Evolutionary conservation across 1,140 invertebrate species (phyloP).

Genomic region (Plutomurus gul): DNA sequence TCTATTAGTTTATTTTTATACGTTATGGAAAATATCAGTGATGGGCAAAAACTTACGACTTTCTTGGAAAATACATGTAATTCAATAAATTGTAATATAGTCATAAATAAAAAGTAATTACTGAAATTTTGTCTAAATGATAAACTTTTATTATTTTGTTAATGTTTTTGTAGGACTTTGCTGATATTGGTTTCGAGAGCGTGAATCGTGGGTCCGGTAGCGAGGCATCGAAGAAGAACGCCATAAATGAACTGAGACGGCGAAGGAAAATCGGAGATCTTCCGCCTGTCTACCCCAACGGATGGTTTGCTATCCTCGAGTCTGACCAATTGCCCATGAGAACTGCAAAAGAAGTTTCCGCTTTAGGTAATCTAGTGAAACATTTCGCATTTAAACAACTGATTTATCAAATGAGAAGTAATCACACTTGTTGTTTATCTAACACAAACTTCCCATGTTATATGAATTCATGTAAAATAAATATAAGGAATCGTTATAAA

Average conservation of each 20-base stretch:
- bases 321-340: constrained; percentile 54
- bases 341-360: constrained; percentile 40
- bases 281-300: constrained; percentile 65
- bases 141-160: background rate
- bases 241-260: constrained; percentile 58
- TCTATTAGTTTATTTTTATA: background rate
- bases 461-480: too few species aligned
- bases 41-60: too few species aligned
- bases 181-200: constrained; percentile 42
- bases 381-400: background rate
- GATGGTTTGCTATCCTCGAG: constrained; percentile 66
- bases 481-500: too few species aligned
- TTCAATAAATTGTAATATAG: too few species aligned
- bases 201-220: background rate
- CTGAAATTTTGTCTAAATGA: too few species aligned
- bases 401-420: too few species aligned
- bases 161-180: constrained; percentile 43
- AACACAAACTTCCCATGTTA: too few species aligned
- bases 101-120: too few species aligned
- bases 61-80: too few species aligned
- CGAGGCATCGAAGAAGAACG: constrained; percentile 53
- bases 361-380: constrained; percentile 48
- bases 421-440: too few species aligned
- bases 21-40: too few species aligned
- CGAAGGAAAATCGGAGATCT: constrained; percentile 57